Conservation (phyloP, 2,888 invertebrate species). For the Eupithecia exiguata region DNA sequence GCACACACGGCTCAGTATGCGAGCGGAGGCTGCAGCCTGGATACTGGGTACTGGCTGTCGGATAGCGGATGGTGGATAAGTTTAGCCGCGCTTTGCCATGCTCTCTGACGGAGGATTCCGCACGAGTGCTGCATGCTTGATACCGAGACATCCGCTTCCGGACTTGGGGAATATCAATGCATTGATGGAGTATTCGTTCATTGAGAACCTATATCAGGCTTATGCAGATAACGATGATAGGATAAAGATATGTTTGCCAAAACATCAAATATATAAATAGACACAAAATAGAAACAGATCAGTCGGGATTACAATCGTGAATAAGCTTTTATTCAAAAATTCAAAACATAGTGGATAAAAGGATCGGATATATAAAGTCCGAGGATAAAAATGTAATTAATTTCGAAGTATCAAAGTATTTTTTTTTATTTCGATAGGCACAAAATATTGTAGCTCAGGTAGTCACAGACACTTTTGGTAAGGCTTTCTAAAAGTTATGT, state of each 20-base stretch:
- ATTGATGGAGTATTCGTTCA: not conserved
- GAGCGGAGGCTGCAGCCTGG: constrained; percentile 1
- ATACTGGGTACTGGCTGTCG: not conserved
- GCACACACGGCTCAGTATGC: constrained; percentile 20
- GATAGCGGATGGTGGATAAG: not conserved
- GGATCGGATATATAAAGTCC: not conserved
- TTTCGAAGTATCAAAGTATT: not conserved
- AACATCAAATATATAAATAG: not conserved
- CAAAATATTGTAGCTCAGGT: not conserved
- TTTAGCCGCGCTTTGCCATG: not conserved
- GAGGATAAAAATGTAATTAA: no score
- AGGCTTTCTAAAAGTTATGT: not conserved
- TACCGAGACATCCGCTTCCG: not conserved
- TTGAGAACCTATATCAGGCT: not conserved
- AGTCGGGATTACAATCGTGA: no score
- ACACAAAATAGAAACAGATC: not conserved
- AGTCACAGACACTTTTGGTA: not conserved
- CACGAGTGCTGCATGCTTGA: not conserved
- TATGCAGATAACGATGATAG: no score
- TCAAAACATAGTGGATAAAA: not conserved
- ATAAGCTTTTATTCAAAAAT: not conserved
- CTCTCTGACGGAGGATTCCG: not conserved
- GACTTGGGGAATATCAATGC: not conserved
- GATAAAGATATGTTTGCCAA: no score
- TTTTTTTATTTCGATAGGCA: not conserved